Percentiles rank a stretch among this genome's conserved stretches.
These are phyloP conservation scores for Laspeyria flexula DNA, from an alignment of 2,888 invertebrate species.

Conservation along the genomic window DNA sequence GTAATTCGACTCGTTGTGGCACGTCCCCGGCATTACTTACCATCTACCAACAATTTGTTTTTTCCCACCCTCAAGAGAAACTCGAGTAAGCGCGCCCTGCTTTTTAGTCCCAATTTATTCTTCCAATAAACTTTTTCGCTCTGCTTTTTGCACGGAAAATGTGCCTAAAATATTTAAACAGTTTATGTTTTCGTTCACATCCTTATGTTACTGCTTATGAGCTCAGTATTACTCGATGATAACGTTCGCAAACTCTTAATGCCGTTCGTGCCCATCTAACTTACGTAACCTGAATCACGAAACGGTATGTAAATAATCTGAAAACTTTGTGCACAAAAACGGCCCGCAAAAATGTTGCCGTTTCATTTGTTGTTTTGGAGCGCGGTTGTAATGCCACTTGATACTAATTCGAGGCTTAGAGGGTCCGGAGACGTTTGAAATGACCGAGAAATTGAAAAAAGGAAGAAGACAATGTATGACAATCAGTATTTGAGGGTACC, in stretches of 20 bases:
- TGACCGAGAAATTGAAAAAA: constrained; percentile 36
- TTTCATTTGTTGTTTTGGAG: constrained; percentile 27
- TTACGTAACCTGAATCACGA: constrained; percentile 38
- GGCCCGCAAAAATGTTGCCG: constrained; percentile 22
- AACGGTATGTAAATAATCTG: constrained; percentile 36
- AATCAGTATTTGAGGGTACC: constrained; percentile 67
- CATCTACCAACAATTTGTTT: constrained; percentile 81
- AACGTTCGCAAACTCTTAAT: constrained; percentile 40
- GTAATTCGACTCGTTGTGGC: constrained; percentile 74
- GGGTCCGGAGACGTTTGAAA: constrained; percentile 21
- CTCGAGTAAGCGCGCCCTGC: constrained; percentile 71
- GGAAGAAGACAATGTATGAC: constrained; percentile 56
- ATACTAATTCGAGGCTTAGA: constrained; percentile 23
- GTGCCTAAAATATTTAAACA: constrained; percentile 78
- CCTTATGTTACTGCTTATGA: constrained; percentile 63
- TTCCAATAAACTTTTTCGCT: constrained; percentile 77
- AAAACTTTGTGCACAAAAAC: constrained; percentile 30
- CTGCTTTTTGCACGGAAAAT: constrained; percentile 73
- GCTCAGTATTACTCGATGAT: constrained; percentile 51
- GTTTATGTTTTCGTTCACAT: constrained; percentile 70
- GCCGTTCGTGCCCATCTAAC: constrained; percentile 33
- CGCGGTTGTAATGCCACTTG: constrained; percentile 9
- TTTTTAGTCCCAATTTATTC: constrained; percentile 82
- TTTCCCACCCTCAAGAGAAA: constrained; percentile 72
- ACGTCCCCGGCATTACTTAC: constrained; percentile 78